Evolutionary conservation across 2,797 vertebrate species (phyloP).

Genomic region (Chiroxiphia lanceolata): DNA sequence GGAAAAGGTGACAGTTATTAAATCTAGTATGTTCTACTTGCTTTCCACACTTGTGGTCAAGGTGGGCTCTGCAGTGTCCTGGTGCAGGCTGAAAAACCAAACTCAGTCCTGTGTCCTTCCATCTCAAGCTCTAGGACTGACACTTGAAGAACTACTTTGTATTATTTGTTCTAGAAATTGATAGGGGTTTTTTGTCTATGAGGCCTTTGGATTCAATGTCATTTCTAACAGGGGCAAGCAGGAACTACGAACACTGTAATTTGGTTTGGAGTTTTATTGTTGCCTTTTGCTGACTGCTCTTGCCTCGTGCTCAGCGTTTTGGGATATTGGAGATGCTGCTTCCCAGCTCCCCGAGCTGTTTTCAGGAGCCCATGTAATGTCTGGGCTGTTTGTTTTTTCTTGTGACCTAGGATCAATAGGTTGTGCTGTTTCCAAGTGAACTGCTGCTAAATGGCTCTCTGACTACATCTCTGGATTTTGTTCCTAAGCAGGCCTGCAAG

Average conservation of each 20-base stretch:
- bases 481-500: slow-evolving; percentile 46
- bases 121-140: background rate
- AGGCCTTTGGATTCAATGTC: background rate
- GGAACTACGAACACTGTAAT: accelerated
- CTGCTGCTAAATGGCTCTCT: slow-evolving; percentile 67
- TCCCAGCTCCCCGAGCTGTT: slow-evolving; percentile 20
- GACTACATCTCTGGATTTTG: slow-evolving; percentile 45
- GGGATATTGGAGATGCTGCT: background rate
- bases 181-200: background rate
- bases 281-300: background rate
- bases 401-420: slow-evolving; percentile 68
- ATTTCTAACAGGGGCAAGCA: background rate
- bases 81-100: background rate
- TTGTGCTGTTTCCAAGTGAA: slow-evolving; percentile 68
- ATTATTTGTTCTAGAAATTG: background rate
- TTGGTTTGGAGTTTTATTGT: background rate
- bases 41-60: background rate
- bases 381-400: slow-evolving; percentile 51
- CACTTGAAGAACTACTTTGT: background rate
- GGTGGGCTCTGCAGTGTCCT: background rate
- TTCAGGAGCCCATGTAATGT: slow-evolving; percentile 54
- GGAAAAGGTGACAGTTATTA: background rate
- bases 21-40: background rate
- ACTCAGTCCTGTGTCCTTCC: background rate
- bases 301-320: background rate